Evolutionary conservation across 64 coral and sea anemone genomes (phyloP).

Genomic region (Montipora efflorescens): DNA sequence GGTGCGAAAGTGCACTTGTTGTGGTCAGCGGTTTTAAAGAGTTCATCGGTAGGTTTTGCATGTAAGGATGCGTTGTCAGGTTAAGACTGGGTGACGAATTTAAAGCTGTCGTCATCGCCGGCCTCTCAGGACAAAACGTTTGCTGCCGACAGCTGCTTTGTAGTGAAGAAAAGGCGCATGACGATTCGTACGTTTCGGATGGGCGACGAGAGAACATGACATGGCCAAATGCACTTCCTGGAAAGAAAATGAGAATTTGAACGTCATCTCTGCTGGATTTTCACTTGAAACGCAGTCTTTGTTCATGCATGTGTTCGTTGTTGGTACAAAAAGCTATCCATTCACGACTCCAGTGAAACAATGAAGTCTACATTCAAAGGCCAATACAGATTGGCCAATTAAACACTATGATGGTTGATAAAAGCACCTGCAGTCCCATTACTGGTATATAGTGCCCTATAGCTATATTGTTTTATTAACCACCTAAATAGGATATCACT

Average conservation of each 20-base stretch:
- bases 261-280: too few species aligned
- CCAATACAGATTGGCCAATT: too few species aligned
- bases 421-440: too few species aligned
- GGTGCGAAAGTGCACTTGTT: slow-evolving; percentile 49
- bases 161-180: slow-evolving; percentile 32
- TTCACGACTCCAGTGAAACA: too few species aligned
- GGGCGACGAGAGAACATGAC: slow-evolving; percentile 59
- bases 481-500: too few species aligned
- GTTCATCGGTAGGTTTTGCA: slow-evolving; percentile 48
- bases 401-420: too few species aligned
- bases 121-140: slow-evolving; percentile 37
- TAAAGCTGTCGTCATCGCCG: slow-evolving; percentile 11
- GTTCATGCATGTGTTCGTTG: too few species aligned
- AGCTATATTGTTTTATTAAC: too few species aligned
- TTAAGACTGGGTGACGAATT: slow-evolving; percentile 19
- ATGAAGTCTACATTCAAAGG: too few species aligned
- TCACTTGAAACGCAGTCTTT: too few species aligned
- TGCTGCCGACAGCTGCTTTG: slow-evolving; percentile 52
- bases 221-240: slow-evolving; percentile 66
- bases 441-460: too few species aligned
- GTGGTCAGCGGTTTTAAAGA: slow-evolving; percentile 46
- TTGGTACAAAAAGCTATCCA: too few species aligned
- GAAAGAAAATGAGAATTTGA: background rate
- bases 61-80: slow-evolving; percentile 51
- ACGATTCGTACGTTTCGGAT: slow-evolving; percentile 26